Base-by-base conservation (phyloP, 1,140 invertebrate genomes). In the Drosophila cardini region DNA sequence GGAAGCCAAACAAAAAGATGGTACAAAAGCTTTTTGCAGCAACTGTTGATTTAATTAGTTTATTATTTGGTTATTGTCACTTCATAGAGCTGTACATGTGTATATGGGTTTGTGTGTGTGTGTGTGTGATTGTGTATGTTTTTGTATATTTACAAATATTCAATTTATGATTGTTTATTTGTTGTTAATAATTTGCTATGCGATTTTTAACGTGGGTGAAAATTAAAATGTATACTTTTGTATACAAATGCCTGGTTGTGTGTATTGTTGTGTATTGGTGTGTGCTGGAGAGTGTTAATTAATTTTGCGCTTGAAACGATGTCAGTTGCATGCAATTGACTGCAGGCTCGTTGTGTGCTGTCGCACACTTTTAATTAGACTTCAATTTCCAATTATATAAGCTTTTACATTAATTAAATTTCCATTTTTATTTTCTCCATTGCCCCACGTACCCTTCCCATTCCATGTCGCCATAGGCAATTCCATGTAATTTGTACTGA, bases 391-490 rank as follows among this genome's bases (percentile, higher is more conserved):
- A 89, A 89, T 87, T 79, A 84, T 73, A 74, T 77, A 74, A 73
- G 82, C 87, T 80, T 85, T 90, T 80, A 69, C 73, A 86, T 78
- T 90, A 90, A 90, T 90, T 86, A 90, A 83, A 86, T 90, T 90
- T 82, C 70, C 87, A 80, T 72, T 86, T 87, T 86, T 80, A 74
- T 61, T 64, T 60, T 43, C 18, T 42, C 18, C 48, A 6, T 6
- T 30, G 16, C 32, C 73, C 32, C 48, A 2, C 15, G 18, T 32
- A n/a, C 21, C 13, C 4, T 40, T n/a, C 18, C 58, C 32, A 10
- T 32, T 18, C 9, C 16, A 9, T 6, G 9, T 34, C 15, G 60
- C 67, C 69, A 42, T 46, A 36, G 64, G 42, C 32, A 48, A 62
- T 52, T 53, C 55, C 13, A 61, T 74, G 84, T 87, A 87, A 87